phyloP scores from a whole-genome alignment of 2,888 invertebrate species.

The Parnassius orleans region DNA sequence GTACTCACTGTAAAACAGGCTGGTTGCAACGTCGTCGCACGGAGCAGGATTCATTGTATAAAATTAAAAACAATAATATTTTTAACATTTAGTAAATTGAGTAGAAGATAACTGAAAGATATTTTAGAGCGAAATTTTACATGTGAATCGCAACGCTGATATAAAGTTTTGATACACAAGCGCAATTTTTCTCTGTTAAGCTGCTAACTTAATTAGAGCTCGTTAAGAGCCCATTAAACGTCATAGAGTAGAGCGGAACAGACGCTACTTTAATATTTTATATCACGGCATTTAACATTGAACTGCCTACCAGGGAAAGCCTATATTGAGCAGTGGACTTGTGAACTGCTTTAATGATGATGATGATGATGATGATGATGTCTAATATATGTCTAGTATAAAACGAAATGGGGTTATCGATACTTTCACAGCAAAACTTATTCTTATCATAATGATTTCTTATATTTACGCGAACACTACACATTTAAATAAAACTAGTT shows the following conservation, averaged over 20 bases:
- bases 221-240: conserved; percentile 36
- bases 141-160: conserved; percentile 22
- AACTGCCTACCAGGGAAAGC: too few species aligned
- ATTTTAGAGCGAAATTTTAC: not conserved
- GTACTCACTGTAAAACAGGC: conserved; percentile 3
- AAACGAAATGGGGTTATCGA: too few species aligned
- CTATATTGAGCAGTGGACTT: too few species aligned
- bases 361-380: too few species aligned
- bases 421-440: too few species aligned
- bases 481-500: too few species aligned
- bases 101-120: not conserved
- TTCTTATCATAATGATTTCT: too few species aligned
- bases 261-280: not conserved
- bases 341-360: too few species aligned
- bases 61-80: not conserved
- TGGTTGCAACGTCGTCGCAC: conserved; percentile 10
- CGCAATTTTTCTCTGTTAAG: conserved; percentile 15
- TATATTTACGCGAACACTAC: too few species aligned
- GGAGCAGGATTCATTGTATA: conserved; percentile 20
- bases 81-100: not conserved
- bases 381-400: too few species aligned
- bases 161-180: conserved; percentile 32
- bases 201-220: conserved; percentile 47
- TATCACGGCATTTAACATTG: too few species aligned
- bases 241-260: not conserved